A percentile compares a stretch with the other conserved stretches of the same genome.
Conservation (phyloP, 2,113 vertebrate species). For the Halcyon malimbica region DNA sequence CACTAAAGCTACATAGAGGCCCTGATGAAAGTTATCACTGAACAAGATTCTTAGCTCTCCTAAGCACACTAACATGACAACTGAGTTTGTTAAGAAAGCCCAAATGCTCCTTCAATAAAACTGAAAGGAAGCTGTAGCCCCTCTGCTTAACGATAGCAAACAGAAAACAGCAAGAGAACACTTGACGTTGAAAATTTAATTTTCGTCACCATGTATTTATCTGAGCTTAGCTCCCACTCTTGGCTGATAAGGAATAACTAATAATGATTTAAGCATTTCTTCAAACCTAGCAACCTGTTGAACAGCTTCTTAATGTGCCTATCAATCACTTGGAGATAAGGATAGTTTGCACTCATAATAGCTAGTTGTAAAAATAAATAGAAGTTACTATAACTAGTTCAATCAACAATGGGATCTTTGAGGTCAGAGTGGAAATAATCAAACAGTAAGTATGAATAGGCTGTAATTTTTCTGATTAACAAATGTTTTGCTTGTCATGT, state of each 20-base stretch:
- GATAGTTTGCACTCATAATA: conserved; percentile 80
- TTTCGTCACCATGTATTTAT: conserved; percentile 74
- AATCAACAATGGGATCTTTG: conserved; percentile 80
- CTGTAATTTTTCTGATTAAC: conserved; percentile 85
- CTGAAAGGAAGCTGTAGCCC: conserved; percentile 47
- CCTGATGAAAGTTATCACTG: not conserved
- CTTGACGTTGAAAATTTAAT: conserved; percentile 68
- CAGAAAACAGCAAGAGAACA: conserved; percentile 39
- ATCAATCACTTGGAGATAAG: conserved; percentile 85
- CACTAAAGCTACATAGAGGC: not conserved
- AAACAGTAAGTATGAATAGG: conserved; percentile 82
- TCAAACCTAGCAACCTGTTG: conserved; percentile 83
- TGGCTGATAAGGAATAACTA: conserved; percentile 78
- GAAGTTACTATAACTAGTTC: conserved; percentile 82
- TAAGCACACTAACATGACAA: conserved; percentile 20
- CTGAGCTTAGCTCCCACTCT: conserved; percentile 68
- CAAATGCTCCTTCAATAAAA: conserved; percentile 44
- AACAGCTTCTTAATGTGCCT: conserved; percentile 84
- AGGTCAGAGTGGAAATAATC: conserved; percentile 81
- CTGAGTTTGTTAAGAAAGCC: conserved; percentile 9
- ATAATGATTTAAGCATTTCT: conserved; percentile 81
- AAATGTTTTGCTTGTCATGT: conserved; percentile 81
- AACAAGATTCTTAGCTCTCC: conserved; percentile 42
- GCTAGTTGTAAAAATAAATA: conserved; percentile 86
- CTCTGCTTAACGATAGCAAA: conserved; percentile 51